Base-by-base conservation (phyloP, 2,113 vertebrate species). In the Paramisgurnus dabryanus region DNA sequence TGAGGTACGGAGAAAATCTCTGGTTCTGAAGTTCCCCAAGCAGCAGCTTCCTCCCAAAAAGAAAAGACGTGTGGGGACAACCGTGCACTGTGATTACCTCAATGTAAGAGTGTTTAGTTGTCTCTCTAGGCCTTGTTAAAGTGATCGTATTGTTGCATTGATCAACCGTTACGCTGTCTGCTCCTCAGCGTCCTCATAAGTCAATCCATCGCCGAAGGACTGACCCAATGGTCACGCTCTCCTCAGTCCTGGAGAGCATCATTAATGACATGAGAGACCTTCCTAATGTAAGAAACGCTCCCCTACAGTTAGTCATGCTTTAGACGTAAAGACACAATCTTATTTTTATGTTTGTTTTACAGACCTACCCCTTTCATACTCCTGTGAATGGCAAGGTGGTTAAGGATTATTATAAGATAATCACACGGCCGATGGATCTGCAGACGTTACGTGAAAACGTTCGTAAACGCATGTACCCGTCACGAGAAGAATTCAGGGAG, bases 331-430 rank as follows among this genome's bases (percentile, higher is more conserved):
- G 12, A 66, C 34, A 12, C 49, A 9, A 4, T 2, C 1, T 60
- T 4, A 61, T 55, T 55, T 0, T 9, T 58, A 39, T 73, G 0
- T 49, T 17, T 55, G 3, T 77, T 15, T 61, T 17, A 65, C 84
- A 99, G 98, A 99, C 96, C 0, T 99, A 98, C 72, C 97, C 97
- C 1, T 99, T 99, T 74, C 97, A 99, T 84, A 97, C 96, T 0
- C 97, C 98, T 5, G 98, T 99, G 40, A 99, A 98, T 69, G 95
- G 94, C 53, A 99, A 98, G 87, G 94, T 98, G 61, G 97, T 99
- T 78, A 99, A 98, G 85, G 97, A 99, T 87, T 99, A 99, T 86
- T 98, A 99, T 11, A 98, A 98, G 91, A 98, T 99, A 76, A 98
- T 99, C 82, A 96, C 94, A 0, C 92, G 96, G 50, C 98, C 98